Base-by-base conservation (phyloP, 2,888 invertebrate genomes). In the Drosophila nigricruria region DNA sequence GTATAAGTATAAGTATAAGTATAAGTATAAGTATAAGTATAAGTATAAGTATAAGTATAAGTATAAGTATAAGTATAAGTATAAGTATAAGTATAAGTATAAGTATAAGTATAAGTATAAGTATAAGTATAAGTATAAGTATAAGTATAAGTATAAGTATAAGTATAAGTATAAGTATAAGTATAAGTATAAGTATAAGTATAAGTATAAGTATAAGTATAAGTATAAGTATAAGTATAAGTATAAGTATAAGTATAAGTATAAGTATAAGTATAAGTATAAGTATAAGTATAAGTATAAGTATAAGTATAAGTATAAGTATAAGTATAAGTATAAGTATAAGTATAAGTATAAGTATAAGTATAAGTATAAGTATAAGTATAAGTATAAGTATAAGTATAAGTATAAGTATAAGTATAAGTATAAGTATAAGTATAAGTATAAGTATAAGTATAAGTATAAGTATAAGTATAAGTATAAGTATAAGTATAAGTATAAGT, bases 1-100 rank as follows among this genome's bases (percentile, higher is more conserved):
- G 42, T 42, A 43, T 43, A 43, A 43, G 42, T 43, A 43, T 43
- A 43, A 45, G 45, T 45, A 45, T 45, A 45, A 45, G 45, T 45
- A 45, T 45, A 45, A 45, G 45, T 45, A 43, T 43, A 43, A 45
- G 45, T 45, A 45, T 45, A 45, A 45, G 45, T 45, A 45, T 45
- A 43, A 43, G 43, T 43, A 43, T 43, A 43, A 43, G 43, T 43
- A 43, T 43, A 43, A 42, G 42, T 42, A 42, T 42, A 43, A 43
- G 43, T 43, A 43, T 23, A 43, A 43, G 43, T 43, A 43, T 43
- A 45, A 45, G 45, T 45, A 45, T 25, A 45, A 45, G 45, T 45
- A 45, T 27, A 47, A 47, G 47, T 27, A 47, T 47, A 47, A 45
- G 45, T 47, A 47, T 25, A 27, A 47, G 27, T 23, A 42, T 42